A percentile compares a stretch with the other conserved stretches of the same genome.
Conservation (phyloP, 2,888 invertebrate species). For the Macaria notata region DNA sequence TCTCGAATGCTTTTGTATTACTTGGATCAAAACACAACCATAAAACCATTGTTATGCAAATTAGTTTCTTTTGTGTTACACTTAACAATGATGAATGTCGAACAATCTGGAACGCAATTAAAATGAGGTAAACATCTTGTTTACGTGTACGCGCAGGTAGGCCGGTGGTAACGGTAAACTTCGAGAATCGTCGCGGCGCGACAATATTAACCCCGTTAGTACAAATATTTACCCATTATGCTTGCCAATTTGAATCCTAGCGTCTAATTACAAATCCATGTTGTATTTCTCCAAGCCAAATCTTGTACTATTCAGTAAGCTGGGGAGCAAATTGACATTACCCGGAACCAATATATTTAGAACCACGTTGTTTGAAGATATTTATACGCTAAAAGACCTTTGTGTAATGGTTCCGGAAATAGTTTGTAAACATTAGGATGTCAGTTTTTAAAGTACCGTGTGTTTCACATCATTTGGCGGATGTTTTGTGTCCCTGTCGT, state of each 20-base stretch:
- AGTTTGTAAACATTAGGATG: conserved; percentile 62
- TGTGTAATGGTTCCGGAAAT: conserved; percentile 37
- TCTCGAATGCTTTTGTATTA: too few species aligned
- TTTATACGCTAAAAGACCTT: conserved; percentile 24
- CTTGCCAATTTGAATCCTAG: conserved; percentile 11
- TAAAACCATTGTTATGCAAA: too few species aligned
- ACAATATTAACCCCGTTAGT: conserved; percentile 8
- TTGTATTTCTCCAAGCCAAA: conserved; percentile 11
- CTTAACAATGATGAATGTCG: too few species aligned
- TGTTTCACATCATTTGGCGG: conserved; percentile 14
- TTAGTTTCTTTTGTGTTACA: too few species aligned
- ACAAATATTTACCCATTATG: conserved; percentile 10
- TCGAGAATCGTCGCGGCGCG: too few species aligned
- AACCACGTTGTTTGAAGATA: conserved; percentile 13
- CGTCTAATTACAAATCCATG: conserved; percentile 20
- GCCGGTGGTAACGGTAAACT: too few species aligned
- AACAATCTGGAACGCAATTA: too few species aligned
- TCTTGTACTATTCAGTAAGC: neutral
- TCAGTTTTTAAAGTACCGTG: conserved; percentile 44
- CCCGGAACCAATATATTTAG: conserved; percentile 16
- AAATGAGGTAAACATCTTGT: too few species aligned
- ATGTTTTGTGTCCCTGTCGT: conserved; percentile 22
- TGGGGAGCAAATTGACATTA: conserved; percentile 14
- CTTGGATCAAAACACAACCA: too few species aligned
- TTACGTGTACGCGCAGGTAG: too few species aligned